A percentile compares a stretch with the other conserved stretches of the same genome.
These are phyloP conservation scores for Proteles cristata DNA, from an alignment of 2,113 vertebrate genomes.

Conservation along the genomic window DNA sequence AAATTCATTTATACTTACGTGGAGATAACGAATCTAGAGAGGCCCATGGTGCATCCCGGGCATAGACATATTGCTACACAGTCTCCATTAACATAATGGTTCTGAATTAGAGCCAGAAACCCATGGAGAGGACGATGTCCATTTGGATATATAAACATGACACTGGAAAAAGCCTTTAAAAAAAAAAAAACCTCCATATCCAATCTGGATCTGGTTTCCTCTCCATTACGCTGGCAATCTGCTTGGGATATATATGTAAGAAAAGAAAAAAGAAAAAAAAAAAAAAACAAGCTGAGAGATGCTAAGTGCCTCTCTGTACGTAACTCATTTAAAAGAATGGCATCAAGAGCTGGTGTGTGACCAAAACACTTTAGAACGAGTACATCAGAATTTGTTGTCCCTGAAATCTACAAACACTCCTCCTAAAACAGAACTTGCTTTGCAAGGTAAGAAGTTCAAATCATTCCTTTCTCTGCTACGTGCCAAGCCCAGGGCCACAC, in stretches of 20 bases:
- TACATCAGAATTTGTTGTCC: constrained; percentile 78
- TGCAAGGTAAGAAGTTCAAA: constrained; percentile 63
- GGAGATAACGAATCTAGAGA: constrained; percentile 73
- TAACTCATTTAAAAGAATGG: constrained; percentile 68
- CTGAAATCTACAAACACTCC: constrained; percentile 70
- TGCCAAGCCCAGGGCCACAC: background rate
- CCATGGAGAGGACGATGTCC: constrained; percentile 68
- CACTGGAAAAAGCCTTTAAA: constrained; percentile 59
- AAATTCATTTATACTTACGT: constrained; percentile 64
- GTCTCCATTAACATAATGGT: constrained; percentile 59
- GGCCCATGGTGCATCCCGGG: constrained; percentile 70
- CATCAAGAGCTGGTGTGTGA: constrained; percentile 70
- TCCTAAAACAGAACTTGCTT: constrained; percentile 70
- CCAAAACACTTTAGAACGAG: constrained; percentile 66
- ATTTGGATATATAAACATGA: constrained; percentile 75
- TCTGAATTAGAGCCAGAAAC: constrained; percentile 74
- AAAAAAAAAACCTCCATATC: constrained; percentile 53
- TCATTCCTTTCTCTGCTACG: constrained; percentile 14
- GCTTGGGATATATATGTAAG: background rate
- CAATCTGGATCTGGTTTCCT: constrained; percentile 66
- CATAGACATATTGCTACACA: constrained; percentile 73
- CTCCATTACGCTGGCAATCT: constrained; percentile 63
- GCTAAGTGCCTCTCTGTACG: constrained; percentile 54
- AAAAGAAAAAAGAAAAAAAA: constrained; percentile 36
- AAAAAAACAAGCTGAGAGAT: background rate